phyloP scores from a whole-genome alignment of 2,113 vertebrate species.

The Piaya cayana region DNA sequence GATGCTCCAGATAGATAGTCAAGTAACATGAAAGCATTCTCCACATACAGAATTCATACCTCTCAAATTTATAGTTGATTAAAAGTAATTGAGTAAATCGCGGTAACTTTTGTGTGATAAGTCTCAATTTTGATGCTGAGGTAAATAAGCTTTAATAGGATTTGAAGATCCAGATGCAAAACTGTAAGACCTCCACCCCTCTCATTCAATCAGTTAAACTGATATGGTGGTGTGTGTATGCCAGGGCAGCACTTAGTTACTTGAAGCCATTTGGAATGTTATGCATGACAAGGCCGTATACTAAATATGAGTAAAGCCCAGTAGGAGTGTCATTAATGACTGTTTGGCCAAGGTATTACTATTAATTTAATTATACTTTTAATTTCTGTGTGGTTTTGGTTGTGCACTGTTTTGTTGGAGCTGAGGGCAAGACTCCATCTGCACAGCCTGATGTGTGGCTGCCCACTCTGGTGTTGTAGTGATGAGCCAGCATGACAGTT shows the following conservation, averaged over 20 bases:
- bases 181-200: not conserved
- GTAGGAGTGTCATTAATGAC: not conserved
- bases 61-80: not conserved
- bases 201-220: not conserved
- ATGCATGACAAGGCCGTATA: not conserved
- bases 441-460: fast-evolving
- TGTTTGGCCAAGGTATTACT: not conserved
- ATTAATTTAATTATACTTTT: too few species aligned
- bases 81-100: not conserved
- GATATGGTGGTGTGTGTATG: too few species aligned
- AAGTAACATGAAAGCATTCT: not conserved
- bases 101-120: not conserved
- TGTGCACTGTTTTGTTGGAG: not conserved
- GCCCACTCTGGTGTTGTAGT: not conserved
- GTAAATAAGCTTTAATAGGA: not conserved
- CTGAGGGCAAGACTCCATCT: not conserved
- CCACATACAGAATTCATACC: not conserved
- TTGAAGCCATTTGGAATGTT: not conserved
- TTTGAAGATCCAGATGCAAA: not conserved
- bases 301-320: not conserved
- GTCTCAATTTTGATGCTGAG: not conserved
- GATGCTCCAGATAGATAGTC: not conserved
- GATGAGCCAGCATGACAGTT: not conserved
- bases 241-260: not conserved
- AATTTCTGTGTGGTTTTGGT: not conserved